Percentiles rank a stretch among this genome's conserved stretches.
phyloP scores from a whole-genome alignment of 2,113 vertebrate species.

The Forbesichthys papilliferus region DNA sequence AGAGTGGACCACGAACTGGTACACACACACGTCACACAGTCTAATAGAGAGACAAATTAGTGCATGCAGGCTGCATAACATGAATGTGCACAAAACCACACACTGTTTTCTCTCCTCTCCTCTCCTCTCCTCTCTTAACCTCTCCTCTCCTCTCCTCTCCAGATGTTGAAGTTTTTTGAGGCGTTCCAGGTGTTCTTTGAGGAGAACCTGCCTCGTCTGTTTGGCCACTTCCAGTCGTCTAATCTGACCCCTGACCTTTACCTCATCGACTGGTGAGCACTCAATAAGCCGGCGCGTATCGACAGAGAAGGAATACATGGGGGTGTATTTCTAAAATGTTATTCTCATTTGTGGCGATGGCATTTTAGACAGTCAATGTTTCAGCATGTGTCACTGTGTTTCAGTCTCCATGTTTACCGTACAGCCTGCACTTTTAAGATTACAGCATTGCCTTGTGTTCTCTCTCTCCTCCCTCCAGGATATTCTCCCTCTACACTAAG shows the following conservation, averaged over 20 bases:
- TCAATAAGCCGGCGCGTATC: too few species aligned
- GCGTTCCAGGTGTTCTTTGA: conserved; percentile 98
- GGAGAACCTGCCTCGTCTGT: conserved; percentile 95
- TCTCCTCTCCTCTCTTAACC: background rate
- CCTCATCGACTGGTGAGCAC: conserved; percentile 94
- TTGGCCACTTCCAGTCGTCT: conserved; percentile 92
- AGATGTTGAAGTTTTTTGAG: conserved; percentile 99
- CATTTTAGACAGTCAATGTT: too few species aligned
- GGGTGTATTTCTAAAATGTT: too few species aligned
- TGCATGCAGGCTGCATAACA: background rate
- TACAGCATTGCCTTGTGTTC: background rate
- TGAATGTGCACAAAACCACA: background rate
- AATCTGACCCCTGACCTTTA: conserved; percentile 97
- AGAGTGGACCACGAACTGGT: conserved; percentile 97
- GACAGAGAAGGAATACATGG: too few species aligned
- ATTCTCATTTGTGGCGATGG: too few species aligned
- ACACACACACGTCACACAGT: conserved; percentile 16
- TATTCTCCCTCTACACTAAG: conserved; percentile 98
- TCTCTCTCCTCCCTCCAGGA: conserved; percentile 76
- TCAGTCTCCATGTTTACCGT: too few species aligned
- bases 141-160: background rate
- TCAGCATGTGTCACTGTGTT: too few species aligned
- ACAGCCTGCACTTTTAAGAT: too few species aligned
- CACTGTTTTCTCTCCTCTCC: background rate
- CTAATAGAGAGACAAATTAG: background rate